These are phyloP conservation scores for Argentina silus DNA, from an alignment of 2,797 vertebrate species.

Conservation along the genomic window DNA sequence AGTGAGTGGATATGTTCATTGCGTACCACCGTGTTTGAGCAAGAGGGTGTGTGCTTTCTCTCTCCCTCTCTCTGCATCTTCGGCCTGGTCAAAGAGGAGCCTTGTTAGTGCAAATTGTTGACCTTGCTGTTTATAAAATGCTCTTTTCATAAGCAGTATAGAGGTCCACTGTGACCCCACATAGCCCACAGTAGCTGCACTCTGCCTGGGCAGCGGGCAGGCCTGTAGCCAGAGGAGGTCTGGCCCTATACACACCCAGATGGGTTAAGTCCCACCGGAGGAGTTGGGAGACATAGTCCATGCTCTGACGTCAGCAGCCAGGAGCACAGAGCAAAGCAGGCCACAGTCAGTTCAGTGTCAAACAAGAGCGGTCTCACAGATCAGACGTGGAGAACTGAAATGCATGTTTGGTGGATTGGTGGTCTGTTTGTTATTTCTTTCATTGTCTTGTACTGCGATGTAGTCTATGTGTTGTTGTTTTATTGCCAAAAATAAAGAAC, in stretches of 20 bases:
- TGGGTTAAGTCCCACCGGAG: constrained; percentile 20
- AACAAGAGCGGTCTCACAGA: background rate
- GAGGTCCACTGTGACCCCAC: constrained; percentile 52
- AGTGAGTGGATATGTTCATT: constrained; percentile 34
- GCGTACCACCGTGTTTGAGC: constrained; percentile 46
- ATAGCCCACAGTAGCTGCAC: constrained; percentile 36
- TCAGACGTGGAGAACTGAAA: background rate
- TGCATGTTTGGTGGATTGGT: too few species aligned
- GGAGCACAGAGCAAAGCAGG: constrained; percentile 5
- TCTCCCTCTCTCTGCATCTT: constrained; percentile 26
- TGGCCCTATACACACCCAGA: constrained; percentile 21
- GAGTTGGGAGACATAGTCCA: constrained; percentile 10
- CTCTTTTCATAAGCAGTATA: constrained; percentile 67
- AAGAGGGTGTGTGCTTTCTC: constrained; percentile 40
- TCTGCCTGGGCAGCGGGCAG: constrained; percentile 47
- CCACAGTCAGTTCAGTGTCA: background rate
- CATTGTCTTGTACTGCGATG: too few species aligned
- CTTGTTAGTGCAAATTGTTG: constrained; percentile 62
- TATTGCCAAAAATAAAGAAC: too few species aligned
- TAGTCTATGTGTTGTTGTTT: too few species aligned
- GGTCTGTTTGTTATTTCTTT: too few species aligned
- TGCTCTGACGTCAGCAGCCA: background rate
- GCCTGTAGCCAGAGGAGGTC: constrained; percentile 18
- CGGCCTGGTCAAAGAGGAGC: constrained; percentile 52
- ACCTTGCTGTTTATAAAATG: constrained; percentile 66